Evolutionary conservation across 1,140 invertebrate genomes (phyloP).

Genomic region (Brachionus paranguensis): DNA sequence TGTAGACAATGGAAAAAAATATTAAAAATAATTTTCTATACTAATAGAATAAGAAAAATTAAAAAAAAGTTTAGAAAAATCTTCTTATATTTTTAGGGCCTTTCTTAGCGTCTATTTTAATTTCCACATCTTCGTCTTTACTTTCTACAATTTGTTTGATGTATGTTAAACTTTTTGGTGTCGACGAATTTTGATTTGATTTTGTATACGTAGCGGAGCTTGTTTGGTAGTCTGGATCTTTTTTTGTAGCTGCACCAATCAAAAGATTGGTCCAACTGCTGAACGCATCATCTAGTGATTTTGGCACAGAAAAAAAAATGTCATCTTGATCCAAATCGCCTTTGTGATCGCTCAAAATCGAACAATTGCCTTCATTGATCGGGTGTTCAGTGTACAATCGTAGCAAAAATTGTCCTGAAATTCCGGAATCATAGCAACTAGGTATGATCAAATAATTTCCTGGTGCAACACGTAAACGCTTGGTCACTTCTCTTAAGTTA

Average conservation of each 20-base stretch:
- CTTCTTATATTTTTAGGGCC: not conserved
- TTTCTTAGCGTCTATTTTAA: not conserved
- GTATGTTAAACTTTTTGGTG: not conserved
- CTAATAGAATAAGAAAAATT: not conserved
- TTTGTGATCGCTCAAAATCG: conserved; percentile 15
- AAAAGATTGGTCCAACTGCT: conserved; percentile 19
- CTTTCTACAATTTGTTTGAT: not conserved
- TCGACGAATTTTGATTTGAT: not conserved
- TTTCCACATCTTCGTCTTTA: not conserved
- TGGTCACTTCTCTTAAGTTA: conserved; percentile 53
- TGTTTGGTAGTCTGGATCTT: not conserved
- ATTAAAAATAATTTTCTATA: not conserved
- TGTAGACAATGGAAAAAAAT: not conserved
- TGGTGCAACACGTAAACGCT: conserved; percentile 51
- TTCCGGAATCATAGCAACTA: conserved; percentile 61
- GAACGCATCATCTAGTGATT: not conserved
- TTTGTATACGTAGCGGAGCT: not conserved
- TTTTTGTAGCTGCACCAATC: not conserved
- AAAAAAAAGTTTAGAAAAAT: not conserved
- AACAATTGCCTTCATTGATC: conserved; percentile 6
- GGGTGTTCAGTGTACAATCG: conserved; percentile 58
- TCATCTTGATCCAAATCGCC: conserved; percentile 14
- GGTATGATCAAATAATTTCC: conserved; percentile 64
- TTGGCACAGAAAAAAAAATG: conserved; percentile 11
- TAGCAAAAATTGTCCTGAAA: conserved; percentile 61